Base-by-base conservation (phyloP, 2,888 invertebrate species). In the Acronicta aceris region DNA sequence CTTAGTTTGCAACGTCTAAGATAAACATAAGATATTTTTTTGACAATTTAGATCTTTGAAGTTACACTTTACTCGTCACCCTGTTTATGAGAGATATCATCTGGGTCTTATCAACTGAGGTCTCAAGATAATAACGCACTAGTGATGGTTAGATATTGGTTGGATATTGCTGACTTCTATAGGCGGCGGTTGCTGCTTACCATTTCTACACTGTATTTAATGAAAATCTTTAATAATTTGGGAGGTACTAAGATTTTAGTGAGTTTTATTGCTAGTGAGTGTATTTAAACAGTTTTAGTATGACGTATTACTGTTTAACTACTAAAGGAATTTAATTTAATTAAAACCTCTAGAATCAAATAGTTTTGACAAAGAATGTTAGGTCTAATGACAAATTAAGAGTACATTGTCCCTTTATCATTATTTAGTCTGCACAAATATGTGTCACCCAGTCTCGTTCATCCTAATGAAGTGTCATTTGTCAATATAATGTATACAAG, bases 331-430 rank as follows among this genome's bases (percentile, higher is more conserved):
- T 36, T 15, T 36, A 4, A 8, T 57, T 46, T 57, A 25, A 64
- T 64, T 63, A 63, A 56, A 57, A 8, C 45, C 16, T 10, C 8
- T 12, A 33, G 21, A 21, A 12, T 17, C 12, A 45, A 63, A 55
- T 62, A 45, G 17, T 30, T 57, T 8, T 13, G 13, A 50, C 17
- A 17, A 0, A 36, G 5, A 5, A 36, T 1, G 45, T 25, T 16
- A 5, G 3, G 10, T 12, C 15, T 41, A 45, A 30, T 62, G 8
- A 33, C 40, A 62, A 62, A 62, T 40, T 38, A 16, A 9, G 5
- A 17, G 17, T 12, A 1, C 3, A 49, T 33, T 7, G 13, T 33
- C 9, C 9, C 15, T 43, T 41, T 13, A 12, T 46, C 33, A 36
- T 33, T 27, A 63, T 56, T 46, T 33, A 17, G 15, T n/a, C n/a